Evolutionary conservation across 2,888 invertebrate species (phyloP).

Genomic region (Ypsolopha sequella): DNA sequence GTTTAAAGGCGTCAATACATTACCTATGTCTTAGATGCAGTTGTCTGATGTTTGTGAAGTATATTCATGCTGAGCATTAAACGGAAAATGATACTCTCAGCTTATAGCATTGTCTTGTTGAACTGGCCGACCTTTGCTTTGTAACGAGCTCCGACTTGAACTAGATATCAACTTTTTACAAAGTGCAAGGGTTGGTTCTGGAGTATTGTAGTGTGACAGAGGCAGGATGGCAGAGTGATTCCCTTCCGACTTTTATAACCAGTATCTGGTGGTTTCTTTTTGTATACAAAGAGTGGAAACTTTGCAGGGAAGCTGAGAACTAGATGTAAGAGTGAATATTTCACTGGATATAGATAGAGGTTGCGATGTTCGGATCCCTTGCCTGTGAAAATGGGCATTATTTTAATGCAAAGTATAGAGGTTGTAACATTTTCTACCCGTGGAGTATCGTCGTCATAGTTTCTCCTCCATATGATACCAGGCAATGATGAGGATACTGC

Average conservation of each 20-base stretch:
- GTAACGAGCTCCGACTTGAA: slow-evolving; percentile 58
- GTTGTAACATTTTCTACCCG: slow-evolving; percentile 76
- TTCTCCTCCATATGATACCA: slow-evolving; percentile 19
- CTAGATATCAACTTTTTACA: slow-evolving; percentile 45
- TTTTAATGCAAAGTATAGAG: slow-evolving; percentile 94
- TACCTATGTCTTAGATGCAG: slow-evolving; percentile 29
- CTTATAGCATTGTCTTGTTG: slow-evolving; percentile 59
- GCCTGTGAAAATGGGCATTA: slow-evolving; percentile 86
- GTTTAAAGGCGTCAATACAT: slow-evolving; percentile 11
- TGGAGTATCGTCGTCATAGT: slow-evolving; percentile 53
- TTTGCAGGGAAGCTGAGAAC: slow-evolving; percentile 70
- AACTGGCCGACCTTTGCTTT: slow-evolving; percentile 65
- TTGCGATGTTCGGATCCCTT: slow-evolving; percentile 68
- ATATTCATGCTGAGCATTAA: slow-evolving; percentile 67
- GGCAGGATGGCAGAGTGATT: slow-evolving; percentile 48
- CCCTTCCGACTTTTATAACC: slow-evolving; percentile 43
- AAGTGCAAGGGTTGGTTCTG: slow-evolving; percentile 58
- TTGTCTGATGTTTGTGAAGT: slow-evolving; percentile 50
- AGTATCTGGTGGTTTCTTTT: slow-evolving; percentile 59
- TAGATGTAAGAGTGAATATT: slow-evolving; percentile 54
- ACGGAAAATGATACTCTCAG: slow-evolving; percentile 66
- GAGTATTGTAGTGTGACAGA: slow-evolving; percentile 26
- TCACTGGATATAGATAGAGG: slow-evolving; percentile 61
- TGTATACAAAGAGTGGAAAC: slow-evolving; percentile 59
- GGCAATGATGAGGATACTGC: slow-evolving; percentile 51